phyloP scores from a whole-genome alignment of 2,888 invertebrate genomes.

The Mesorhabditis sp. region DNA sequence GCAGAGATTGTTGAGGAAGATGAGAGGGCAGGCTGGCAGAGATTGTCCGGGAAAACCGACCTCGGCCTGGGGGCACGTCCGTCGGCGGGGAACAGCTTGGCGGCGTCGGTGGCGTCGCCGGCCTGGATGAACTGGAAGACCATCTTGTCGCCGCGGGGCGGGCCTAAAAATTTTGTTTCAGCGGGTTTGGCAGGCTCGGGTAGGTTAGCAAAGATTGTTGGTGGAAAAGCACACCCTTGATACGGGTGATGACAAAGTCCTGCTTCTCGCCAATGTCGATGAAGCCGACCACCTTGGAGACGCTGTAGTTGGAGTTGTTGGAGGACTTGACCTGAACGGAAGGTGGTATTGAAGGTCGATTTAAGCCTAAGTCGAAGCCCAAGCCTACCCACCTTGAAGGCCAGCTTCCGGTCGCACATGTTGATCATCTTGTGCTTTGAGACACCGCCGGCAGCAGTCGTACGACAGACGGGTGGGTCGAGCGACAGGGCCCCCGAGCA shows the following conservation, averaged over 20 bases:
- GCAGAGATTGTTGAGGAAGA: too few relatives aligned
- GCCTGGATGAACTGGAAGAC: conserved; percentile 29
- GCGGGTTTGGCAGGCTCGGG: too few relatives aligned
- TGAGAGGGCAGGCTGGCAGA: too few relatives aligned
- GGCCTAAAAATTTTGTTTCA: too few relatives aligned
- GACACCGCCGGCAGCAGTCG: conserved; percentile 40
- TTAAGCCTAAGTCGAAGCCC: not conserved
- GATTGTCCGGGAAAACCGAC: too few relatives aligned
- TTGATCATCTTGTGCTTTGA: conserved; percentile 45
- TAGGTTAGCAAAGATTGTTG: too few relatives aligned
- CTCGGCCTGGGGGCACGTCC: not conserved
- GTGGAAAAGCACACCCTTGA: not conserved
- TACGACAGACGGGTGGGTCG: conserved; percentile 40
- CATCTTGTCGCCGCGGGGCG: conserved; percentile 38
- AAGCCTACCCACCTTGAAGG: conserved; percentile 33
- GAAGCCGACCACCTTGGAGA: conserved; percentile 32
- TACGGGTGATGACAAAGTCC: conserved; percentile 35
- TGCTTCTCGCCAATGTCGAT: conserved; percentile 26
- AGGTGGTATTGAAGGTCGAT: not conserved
- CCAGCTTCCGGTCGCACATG: conserved; percentile 30
- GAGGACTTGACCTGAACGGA: conserved; percentile 29
- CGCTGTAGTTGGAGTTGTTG: conserved; percentile 44
- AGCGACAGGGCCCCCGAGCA: conserved; percentile 11
- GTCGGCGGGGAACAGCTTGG: conserved; percentile 25
- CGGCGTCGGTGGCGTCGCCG: conserved; percentile 26